Percentiles rank a stretch among this genome's conserved stretches.
phyloP scores from a whole-genome alignment of 2,113 vertebrate species.

The Siphamia tubifer region DNA sequence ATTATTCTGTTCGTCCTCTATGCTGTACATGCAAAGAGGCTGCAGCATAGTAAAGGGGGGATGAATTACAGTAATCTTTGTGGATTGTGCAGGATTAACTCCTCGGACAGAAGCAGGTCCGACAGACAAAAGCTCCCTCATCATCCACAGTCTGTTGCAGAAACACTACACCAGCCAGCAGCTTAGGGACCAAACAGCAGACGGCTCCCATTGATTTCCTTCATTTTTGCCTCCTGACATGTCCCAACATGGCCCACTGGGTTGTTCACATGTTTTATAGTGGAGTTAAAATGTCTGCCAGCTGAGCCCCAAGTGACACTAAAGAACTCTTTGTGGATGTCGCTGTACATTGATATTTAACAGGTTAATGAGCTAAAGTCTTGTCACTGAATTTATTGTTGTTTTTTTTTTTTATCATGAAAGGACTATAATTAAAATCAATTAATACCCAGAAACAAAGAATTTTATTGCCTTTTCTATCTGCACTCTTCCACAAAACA shows the following conservation, averaged over 20 bases:
- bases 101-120: conserved; percentile 40
- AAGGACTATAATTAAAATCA: no score
- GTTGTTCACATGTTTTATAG: not conserved
- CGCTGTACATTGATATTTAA: not conserved
- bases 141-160: conserved; percentile 55
- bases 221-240: conserved; percentile 5
- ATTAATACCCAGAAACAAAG: no score
- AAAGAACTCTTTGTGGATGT: not conserved
- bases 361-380: no score
- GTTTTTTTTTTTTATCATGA: no score
- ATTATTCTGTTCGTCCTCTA: not conserved
- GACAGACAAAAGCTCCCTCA: conserved; percentile 49
- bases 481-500: no score
- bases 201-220: conserved; percentile 37
- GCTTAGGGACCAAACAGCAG: conserved; percentile 55
- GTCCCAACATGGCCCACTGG: conserved; percentile 20
- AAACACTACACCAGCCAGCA: conserved; percentile 55
- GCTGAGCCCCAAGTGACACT: conserved; percentile 19
- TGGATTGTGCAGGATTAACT: conserved; percentile 67
- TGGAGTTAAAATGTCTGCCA: not conserved
- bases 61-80: conserved; percentile 57
- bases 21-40: not conserved
- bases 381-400: no score
- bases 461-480: no score
- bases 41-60: not conserved